Conservation (phyloP, 2,888 invertebrate genomes). For the Chymomyza caudatula region DNA sequence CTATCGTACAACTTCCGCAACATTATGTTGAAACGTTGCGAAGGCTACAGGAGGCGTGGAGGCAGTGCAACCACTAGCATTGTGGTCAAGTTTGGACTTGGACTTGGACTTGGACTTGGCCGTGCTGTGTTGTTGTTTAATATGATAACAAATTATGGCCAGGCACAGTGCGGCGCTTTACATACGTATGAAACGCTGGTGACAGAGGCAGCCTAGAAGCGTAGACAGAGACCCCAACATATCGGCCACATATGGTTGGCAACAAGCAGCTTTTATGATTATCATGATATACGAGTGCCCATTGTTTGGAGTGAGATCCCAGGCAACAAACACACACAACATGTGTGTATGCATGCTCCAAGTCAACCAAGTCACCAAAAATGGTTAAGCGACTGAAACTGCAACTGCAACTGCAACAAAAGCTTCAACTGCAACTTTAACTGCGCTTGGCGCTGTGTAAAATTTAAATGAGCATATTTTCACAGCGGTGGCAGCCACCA, state of each 20-base stretch:
- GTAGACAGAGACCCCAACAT: conserved; percentile 28
- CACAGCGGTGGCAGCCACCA: conserved; percentile 38
- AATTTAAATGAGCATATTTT: conserved; percentile 62
- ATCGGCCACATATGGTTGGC: conserved; percentile 37
- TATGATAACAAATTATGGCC: conserved; percentile 75
- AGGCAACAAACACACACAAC: conserved; percentile 31
- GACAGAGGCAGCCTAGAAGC: conserved; percentile 3
- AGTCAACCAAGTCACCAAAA: conserved; percentile 53
- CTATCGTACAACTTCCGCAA: conserved; percentile 53
- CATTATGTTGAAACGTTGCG: conserved; percentile 50
- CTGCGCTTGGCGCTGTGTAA: conserved; percentile 49
- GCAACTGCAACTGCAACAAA: background rate
- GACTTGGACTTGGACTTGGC: conserved; percentile 30
- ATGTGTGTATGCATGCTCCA: conserved; percentile 2
- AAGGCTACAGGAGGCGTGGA: background rate
- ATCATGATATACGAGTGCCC: conserved; percentile 74
- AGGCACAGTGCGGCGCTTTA: conserved; percentile 58
- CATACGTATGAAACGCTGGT: conserved; percentile 13
- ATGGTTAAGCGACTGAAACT: conserved; percentile 42
- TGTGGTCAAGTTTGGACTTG: conserved; percentile 38
- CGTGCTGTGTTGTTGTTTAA: conserved; percentile 56
- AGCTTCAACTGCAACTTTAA: conserved; percentile 25
- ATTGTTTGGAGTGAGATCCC: conserved; percentile 48
- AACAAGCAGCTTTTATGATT: conserved; percentile 57
- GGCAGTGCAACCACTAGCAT: conserved; percentile 14